Evolutionary conservation across 2,888 invertebrate genomes (phyloP), one percentile per base, ranked within the genome.

Genomic region (Lithosia quadra): DNA sequence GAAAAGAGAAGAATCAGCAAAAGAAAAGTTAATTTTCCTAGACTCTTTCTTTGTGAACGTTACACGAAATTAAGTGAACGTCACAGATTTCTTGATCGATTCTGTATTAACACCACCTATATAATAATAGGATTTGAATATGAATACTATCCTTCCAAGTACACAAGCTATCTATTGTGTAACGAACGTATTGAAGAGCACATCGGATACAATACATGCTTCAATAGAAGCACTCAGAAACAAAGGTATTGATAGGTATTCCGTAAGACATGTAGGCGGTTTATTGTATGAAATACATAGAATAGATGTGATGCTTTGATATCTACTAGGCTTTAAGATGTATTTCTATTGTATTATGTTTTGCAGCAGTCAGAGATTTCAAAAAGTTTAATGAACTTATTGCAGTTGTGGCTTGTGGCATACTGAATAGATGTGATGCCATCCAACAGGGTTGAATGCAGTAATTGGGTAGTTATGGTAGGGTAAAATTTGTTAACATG

Each of bases 241-340:
- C 79, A 79, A 76, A 73, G 59, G 71, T 34, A 55, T 69, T 71
- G 72, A 71, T 66, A 72, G 55, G 68, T 71, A 57, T 69, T 69
- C 70, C 67, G 57, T 70, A 67, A 66, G 55, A 68, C 76, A 77
- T 76, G 49, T 79, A 70, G 71, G 74, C 70, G 69, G 65, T 70
- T 67, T 59, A 65, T 43, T 64, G 24, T 10, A 57, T 55, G 68
- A 39, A 72, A 72, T 69, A 69, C 61, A 9, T 63, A 64, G 66
- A 63, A 36, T 60, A 57, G 56, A 56, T 65, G 34, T 8, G n/a
- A 28, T 15, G 28, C 4, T 64, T 57, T 39, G n/a, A 58, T 3
- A 55, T 22, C 53, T 22, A 63, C 8, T n/a, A 8, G 1, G 10
- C 28, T 34, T 28, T 24, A 3, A 21, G 15, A 63, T 63, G 24